Base-by-base conservation (phyloP, 2,888 invertebrate genomes). In the Calameuta filiformis region DNA sequence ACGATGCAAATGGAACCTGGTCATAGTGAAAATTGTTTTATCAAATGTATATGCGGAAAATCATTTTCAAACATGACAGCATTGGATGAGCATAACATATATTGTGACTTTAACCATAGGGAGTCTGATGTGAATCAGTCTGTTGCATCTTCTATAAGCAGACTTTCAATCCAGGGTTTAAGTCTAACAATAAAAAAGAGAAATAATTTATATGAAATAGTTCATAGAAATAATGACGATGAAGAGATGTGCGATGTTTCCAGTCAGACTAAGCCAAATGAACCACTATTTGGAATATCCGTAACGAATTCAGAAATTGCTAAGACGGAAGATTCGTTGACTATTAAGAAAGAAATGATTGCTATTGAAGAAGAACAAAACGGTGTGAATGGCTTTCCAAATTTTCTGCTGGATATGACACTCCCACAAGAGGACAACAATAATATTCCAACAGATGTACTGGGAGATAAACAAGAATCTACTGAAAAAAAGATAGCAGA, bases 141-240 rank as follows among this genome's bases (percentile, higher is more conserved):
- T 6, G 81, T 78, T 30, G 82, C 84, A 11, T 77, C 85, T 30
- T 85, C 79, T 73, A 87, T 82, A 79, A 87, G 83, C 79, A 81
- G 84, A n/a, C 88, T 89, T 79, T 89, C 89, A 40, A 87, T 88
- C 34, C 87, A 87, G 80, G 90, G 89, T 33, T 89, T 91, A 75
- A 90, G 85, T 69, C 90, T 91, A 76, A 91, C 89, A 30, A 91
- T 91, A 37, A 91, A 91, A 77, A 91, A 90, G 78, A 89, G 87
- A 73, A 90, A 91, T 78, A 85, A 91, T 85, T 90, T 89, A 1
- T 91, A 91, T 80, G 89, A 91, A 80, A 88, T 91, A 79, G 89
- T 91, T 15, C 87, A 86, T 35, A 89, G 83, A 77, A 86, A 87
- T 74, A 81, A 76, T 33, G 83, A 80, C 30, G 81, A 82, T 12